phyloP scores from a whole-genome alignment of 2,797 vertebrate species.

The Natrix natrix region DNA sequence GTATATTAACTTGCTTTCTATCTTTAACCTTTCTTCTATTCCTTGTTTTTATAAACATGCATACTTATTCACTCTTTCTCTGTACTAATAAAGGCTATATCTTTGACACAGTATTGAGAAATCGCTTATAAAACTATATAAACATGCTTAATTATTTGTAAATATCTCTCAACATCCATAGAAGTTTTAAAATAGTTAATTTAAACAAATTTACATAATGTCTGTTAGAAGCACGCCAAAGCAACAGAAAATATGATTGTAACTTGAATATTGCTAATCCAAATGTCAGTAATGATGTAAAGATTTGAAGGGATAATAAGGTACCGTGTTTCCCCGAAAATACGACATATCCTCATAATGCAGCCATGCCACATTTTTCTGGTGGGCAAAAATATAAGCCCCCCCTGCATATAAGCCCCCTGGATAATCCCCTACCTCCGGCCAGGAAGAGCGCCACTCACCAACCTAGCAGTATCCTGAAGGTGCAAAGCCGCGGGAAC shows the following conservation, averaged over 20 bases:
- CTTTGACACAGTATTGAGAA: neutral
- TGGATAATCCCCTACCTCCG: no score
- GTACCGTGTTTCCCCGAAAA: no score
- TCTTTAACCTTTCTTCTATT: neutral
- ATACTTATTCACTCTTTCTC: neutral
- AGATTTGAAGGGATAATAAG: neutral
- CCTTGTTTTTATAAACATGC: neutral
- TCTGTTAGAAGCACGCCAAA: neutral
- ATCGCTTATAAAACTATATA: neutral
- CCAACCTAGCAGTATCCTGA: no score
- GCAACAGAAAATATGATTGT: neutral
- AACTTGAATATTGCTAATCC: neutral
- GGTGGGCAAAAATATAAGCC: no score
- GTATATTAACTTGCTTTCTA: neutral
- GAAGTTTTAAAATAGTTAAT: neutral
- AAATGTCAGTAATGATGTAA: neutral
- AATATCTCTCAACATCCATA: neutral
- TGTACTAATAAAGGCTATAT: neutral
- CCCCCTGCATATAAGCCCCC: no score
- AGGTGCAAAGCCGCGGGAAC: no score
- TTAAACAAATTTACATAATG: neutral
- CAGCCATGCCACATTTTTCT: no score
- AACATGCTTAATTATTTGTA: neutral
- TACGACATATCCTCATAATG: no score
- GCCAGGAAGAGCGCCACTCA: no score